Conservation (phyloP, 1,140 invertebrate genomes). For the Drosophila ohnishii region DNA sequence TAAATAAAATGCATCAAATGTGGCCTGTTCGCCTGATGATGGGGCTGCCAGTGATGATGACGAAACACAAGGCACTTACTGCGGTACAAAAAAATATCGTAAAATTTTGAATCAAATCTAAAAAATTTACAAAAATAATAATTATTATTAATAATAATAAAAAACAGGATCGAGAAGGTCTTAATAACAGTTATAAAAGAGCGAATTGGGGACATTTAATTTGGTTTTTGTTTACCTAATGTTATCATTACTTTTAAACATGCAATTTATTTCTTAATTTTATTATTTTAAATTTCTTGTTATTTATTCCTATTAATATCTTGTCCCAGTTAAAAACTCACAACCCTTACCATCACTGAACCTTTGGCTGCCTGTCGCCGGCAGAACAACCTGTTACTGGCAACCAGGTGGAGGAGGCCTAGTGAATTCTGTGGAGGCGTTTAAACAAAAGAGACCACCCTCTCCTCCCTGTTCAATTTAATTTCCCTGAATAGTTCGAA, state of each 20-base stretch:
- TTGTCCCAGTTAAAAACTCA: not conserved
- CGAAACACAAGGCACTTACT: not conserved
- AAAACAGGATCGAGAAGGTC: no score
- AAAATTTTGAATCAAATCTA: not conserved
- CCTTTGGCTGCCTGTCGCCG: not conserved
- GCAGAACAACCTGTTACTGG: constrained; percentile 26
- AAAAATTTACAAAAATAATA: not conserved
- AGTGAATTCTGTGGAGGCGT: constrained; percentile 1
- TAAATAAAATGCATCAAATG: constrained; percentile 42
- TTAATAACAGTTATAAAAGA: not conserved
- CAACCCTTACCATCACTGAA: constrained; percentile 7
- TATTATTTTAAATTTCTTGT: no score
- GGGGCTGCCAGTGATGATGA: constrained; percentile 7
- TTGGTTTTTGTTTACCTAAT: not conserved
- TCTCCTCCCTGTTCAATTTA: constrained; percentile 54
- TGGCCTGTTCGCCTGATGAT: constrained; percentile 2
- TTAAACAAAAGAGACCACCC: constrained; percentile 19
- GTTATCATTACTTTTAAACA: not conserved
- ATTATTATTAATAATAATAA: no score
- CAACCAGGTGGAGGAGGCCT: constrained; percentile 11
- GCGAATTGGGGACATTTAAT: not conserved
- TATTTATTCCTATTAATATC: not conserved
- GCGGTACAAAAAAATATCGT: not conserved
- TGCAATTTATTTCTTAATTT: not conserved
- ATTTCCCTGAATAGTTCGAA: constrained; percentile 45